Evolutionary conservation across 30 jellyfish, hydroid and myxozoan genomes (phyloP).

Genomic region (Chrysaora quinquecirrha): DNA sequence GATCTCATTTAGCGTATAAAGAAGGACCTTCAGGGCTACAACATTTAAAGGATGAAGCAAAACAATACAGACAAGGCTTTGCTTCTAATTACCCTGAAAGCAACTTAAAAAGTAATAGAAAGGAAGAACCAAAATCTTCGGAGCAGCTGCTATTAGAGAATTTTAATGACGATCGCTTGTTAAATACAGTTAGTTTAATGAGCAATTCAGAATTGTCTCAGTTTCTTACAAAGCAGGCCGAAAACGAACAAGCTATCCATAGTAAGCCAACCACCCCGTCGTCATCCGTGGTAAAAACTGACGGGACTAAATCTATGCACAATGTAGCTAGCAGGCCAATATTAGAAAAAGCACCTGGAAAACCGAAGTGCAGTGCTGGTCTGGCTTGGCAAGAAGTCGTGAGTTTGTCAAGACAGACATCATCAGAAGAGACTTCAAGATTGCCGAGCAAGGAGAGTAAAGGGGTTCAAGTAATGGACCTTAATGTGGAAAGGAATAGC

Average conservation of each 20-base stretch:
- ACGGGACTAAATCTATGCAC: neutral
- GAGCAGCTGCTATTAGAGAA: slow-evolving; percentile 54
- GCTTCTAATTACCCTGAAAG: neutral
- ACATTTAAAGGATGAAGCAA: too few relatives aligned
- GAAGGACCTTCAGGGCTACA: neutral
- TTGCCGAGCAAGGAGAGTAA: neutral
- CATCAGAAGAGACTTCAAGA: neutral
- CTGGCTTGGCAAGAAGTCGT: slow-evolving; percentile 47
- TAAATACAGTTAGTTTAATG: neutral
- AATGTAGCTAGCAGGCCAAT: neutral
- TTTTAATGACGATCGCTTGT: slow-evolving; percentile 10
- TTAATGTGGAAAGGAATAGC: slow-evolving; percentile 14
- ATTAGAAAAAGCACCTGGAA: slow-evolving; percentile 18
- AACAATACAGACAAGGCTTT: neutral
- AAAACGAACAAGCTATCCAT: neutral
- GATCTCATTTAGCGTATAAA: slow-evolving; percentile 30
- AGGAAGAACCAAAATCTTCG: slow-evolving; percentile 15
- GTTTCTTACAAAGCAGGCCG: neutral
- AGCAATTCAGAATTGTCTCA: neutral
- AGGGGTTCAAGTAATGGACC: slow-evolving; percentile 40
- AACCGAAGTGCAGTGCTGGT: slow-evolving; percentile 54
- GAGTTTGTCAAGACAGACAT: neutral
- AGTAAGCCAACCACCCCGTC: neutral
- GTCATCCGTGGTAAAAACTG: neutral
- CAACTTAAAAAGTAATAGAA: neutral